Base-by-base conservation (phyloP, 2,888 invertebrate genomes). In the Coronaproctus castanopsis region DNA sequence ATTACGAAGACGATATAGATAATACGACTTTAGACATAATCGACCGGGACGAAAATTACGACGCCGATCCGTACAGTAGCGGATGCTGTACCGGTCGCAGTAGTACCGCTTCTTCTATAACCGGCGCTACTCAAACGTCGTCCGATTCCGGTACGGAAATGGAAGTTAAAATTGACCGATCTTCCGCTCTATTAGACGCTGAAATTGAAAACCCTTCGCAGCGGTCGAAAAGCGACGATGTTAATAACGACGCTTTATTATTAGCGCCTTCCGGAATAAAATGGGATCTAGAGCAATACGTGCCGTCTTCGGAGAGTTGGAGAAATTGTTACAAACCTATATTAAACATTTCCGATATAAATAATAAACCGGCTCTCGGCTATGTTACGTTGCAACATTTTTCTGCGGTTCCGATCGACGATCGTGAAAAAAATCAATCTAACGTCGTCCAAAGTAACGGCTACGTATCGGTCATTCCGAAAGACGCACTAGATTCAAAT, bases 31-130 rank as follows among this genome's bases (percentile, higher is more conserved):
- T 36, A 5, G 36, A 36, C 14, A 36, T 36, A 14, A 36, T 36
- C 8, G 14, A 8, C 5, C 36, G 36, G 5, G 36, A 36, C 14
- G 36, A 36, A 36, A n/a, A n/a, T n/a, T n/a, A n/a, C n/a, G 49
- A 21, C 8, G 23, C 51, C 3, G 51, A 50, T 36, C 21, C 50
- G 21, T 57, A 49, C 19, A 57, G 57, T 23, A 57, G 57, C 23
- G 57, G 57, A 50, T 57, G 57, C 21, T 57, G 50, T 50, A 57
- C 57, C 22, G 51, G 51, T 22, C 36, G 36, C 36, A 36, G 36
- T 14, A 36, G 36, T 36, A 36, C 36, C 8, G 14, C 36, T 36
- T 36, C 36, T 36, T 36, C 36, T 5, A 36, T 36, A 36, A 36
- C 14, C 8, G 14, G 8, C 36, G 36, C 36, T 36, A 36, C 5